A percentile compares a stretch with the other conserved stretches of the same genome.
Evolutionary conservation across 2,113 vertebrate genomes (phyloP).

Genomic region (Ciconia maguari): DNA sequence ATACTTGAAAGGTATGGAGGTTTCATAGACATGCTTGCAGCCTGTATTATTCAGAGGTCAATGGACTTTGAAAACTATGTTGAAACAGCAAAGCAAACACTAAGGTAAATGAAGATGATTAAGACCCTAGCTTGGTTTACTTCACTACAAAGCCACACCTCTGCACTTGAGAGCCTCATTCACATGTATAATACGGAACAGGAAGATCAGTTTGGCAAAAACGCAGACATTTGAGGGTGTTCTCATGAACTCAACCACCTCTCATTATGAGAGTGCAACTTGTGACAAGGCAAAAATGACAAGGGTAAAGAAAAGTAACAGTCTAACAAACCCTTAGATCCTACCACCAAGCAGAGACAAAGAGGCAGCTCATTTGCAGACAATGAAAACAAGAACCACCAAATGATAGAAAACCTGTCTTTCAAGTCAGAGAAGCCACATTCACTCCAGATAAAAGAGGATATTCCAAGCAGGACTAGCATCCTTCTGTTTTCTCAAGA

Average conservation of each 20-base stretch:
- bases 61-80: constrained; percentile 16
- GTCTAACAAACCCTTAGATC: neutral
- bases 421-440: neutral
- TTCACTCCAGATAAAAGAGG: neutral
- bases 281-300: neutral
- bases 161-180: neutral
- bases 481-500: neutral
- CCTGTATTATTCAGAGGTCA: neutral
- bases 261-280: neutral
- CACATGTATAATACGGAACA: neutral
- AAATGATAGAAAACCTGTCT: neutral
- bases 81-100: constrained; percentile 30
- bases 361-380: neutral
- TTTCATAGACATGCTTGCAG: neutral
- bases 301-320: neutral
- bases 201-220: neutral
- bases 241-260: neutral
- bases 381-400: neutral
- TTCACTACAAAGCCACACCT: neutral
- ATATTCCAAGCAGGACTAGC: neutral
- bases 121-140: neutral
- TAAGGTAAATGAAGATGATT: neutral
- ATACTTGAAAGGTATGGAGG: neutral
- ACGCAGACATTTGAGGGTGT: neutral
- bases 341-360: neutral